These are phyloP conservation scores for Vipera ursinii DNA, from an alignment of 2,797 vertebrate genomes.

Conservation along the genomic window DNA sequence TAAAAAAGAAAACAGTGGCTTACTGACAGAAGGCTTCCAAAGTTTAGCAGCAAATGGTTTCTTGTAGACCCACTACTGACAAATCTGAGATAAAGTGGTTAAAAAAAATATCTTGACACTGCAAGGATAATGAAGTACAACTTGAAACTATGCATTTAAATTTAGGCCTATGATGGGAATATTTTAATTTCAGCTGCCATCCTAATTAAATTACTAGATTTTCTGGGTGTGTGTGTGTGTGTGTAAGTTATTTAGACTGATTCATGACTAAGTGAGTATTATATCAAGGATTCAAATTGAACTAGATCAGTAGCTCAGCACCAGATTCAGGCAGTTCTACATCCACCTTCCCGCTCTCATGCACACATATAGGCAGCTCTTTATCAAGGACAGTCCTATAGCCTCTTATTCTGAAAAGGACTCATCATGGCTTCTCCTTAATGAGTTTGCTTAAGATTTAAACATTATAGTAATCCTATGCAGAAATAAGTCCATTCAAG, in stretches of 20 bases:
- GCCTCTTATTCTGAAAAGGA: not conserved
- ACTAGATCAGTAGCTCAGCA: not conserved
- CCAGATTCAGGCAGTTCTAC: not conserved
- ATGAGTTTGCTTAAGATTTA: not conserved
- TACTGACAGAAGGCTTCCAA: not conserved
- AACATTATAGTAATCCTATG: not conserved
- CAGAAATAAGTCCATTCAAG: not conserved
- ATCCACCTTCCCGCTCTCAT: not conserved
- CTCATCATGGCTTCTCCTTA: not conserved
- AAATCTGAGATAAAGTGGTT: not conserved
- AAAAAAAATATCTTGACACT: not conserved
- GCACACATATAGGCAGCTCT: not conserved
- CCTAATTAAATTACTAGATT: not conserved
- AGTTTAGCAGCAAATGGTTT: not conserved
- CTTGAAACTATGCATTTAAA: not conserved
- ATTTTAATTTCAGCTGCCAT: not conserved
- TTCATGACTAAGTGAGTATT: not conserved
- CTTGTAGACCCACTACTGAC: not conserved
- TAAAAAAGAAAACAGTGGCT: not conserved
- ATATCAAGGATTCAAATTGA: not conserved
- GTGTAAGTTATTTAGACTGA: not conserved
- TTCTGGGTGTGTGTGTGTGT: not conserved
- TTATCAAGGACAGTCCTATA: not conserved
- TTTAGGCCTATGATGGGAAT: not conserved
- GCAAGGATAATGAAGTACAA: not conserved